phyloP scores from a whole-genome alignment of 2,888 invertebrate genomes.

The Campoplex capitator region DNA sequence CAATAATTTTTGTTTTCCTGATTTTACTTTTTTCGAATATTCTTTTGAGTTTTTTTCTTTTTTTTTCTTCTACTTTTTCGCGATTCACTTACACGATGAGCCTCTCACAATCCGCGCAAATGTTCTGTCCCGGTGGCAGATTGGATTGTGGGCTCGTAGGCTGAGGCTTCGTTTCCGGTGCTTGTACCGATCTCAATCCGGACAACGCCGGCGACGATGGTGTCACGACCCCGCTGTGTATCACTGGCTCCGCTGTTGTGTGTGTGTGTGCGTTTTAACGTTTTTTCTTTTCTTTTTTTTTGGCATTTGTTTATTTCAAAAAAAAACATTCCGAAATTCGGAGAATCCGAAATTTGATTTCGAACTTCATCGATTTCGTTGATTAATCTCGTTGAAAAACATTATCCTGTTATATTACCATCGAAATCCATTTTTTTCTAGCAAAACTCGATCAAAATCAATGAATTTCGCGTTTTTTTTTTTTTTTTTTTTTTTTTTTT shows the following conservation, averaged over 20 bases:
- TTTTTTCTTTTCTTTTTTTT: constrained; percentile 17
- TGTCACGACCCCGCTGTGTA: constrained; percentile 84
- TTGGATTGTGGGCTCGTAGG: constrained; percentile 87
- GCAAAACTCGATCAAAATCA: neutral
- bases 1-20: constrained; percentile 28
- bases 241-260: constrained; percentile 82
- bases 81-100: constrained; percentile 96
- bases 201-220: constrained; percentile 84
- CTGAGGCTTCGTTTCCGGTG: constrained; percentile 87
- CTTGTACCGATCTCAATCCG: constrained; percentile 90
- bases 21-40: constrained; percentile 39
- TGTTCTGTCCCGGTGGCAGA: constrained; percentile 94
- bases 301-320: neutral
- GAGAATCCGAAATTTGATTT: neutral
- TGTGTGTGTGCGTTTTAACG: constrained; percentile 9
- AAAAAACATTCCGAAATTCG: neutral
- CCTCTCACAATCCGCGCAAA: constrained; percentile 98
- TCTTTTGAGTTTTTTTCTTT: neutral
- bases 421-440: neutral
- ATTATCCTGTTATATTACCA: neutral
- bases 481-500: neutral
- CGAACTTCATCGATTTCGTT: neutral
- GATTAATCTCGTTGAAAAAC: neutral
- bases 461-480: neutral
- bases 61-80: constrained; percentile 30